Evolutionary conservation across 2,888 invertebrate species (phyloP).

Genomic region (Ischnura elegans): DNA sequence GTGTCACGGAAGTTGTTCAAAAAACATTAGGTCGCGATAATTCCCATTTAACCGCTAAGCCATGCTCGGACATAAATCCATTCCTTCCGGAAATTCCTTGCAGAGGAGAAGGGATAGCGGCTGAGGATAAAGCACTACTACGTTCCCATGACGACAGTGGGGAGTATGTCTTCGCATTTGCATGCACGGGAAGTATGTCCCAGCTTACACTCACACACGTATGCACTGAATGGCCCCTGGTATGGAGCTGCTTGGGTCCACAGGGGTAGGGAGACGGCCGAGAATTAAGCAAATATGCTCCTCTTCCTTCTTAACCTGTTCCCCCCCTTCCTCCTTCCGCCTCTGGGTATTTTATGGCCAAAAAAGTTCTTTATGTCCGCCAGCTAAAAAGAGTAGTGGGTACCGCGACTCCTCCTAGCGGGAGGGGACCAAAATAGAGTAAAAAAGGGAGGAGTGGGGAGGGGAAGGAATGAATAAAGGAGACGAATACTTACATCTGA

Average conservation of each 20-base stretch:
- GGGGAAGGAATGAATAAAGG: too few relatives aligned
- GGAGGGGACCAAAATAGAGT: neutral
- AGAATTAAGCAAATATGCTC: constrained; percentile 15
- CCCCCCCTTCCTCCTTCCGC: neutral
- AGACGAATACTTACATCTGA: too few relatives aligned
- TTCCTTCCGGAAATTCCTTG: neutral
- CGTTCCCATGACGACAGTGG: neutral
- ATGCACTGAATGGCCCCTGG: neutral
- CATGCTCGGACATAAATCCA: constrained; percentile 31
- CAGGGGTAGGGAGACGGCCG: neutral
- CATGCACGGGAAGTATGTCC: neutral
- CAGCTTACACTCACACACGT: neutral
- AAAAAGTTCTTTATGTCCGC: neutral
- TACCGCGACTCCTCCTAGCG: neutral
- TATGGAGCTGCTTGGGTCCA: neutral
- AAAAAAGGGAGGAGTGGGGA: neutral
- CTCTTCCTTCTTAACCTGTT: neutral
- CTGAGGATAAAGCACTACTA: neutral
- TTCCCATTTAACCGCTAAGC: constrained; percentile 12
- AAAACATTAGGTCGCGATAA: constrained; percentile 46
- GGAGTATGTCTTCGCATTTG: neutral
- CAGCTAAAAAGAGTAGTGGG: neutral
- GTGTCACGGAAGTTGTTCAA: constrained; percentile 39
- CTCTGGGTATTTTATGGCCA: neutral
- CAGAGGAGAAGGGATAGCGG: neutral